Evolutionary conservation across 64 coral and sea anemone genomes (phyloP).

Genomic region (Anthopleura sola): DNA sequence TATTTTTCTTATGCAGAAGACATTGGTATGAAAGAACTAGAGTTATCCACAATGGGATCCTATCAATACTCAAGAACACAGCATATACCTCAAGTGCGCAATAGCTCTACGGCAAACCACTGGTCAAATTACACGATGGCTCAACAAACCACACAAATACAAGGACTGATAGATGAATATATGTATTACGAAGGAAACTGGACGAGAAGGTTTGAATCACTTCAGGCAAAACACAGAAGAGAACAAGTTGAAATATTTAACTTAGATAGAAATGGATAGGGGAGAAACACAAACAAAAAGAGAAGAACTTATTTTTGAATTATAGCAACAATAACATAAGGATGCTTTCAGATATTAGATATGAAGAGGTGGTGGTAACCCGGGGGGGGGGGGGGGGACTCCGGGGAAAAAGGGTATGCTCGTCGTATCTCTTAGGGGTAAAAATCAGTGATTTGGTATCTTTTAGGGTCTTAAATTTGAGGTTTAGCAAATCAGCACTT

Average conservation of each 20-base stretch:
- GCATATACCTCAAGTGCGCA: not conserved
- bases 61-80: not conserved
- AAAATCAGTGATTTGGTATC: too few species aligned
- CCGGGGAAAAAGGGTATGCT: too few species aligned
- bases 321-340: not conserved
- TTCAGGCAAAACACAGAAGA: constrained; percentile 71
- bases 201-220: constrained; percentile 54
- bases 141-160: constrained; percentile 53
- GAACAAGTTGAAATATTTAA: constrained; percentile 74
- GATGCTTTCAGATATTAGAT: not conserved
- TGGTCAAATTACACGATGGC: constrained; percentile 55
- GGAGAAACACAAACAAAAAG: not conserved
- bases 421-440: too few species aligned
- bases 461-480: too few species aligned
- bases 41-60: not conserved
- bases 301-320: not conserved
- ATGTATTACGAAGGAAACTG: constrained; percentile 60
- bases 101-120: not conserved
- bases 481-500: too few species aligned
- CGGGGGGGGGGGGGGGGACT: too few species aligned
- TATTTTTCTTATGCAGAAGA: not conserved
- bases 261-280: constrained; percentile 65
- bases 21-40: not conserved
- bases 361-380: too few species aligned
- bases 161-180: constrained; percentile 60